A percentile compares a stretch with the other conserved stretches of the same genome.
These are phyloP conservation scores for Mormyrops boulengeri DNA, from an alignment of 2,797 vertebrate species.

Conservation along the genomic window DNA sequence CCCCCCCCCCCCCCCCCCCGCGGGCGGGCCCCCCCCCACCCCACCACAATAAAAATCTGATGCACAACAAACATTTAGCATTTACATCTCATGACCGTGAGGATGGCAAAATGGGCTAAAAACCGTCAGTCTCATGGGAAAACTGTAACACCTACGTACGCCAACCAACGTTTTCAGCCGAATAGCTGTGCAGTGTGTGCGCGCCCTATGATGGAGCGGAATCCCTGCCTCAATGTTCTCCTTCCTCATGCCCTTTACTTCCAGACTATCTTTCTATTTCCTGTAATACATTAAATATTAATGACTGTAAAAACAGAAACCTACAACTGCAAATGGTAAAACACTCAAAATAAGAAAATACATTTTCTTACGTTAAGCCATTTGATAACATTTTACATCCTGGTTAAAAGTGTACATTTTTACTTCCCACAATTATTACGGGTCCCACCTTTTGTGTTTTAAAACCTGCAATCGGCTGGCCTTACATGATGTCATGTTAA, in stretches of 20 bases:
- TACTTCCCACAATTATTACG: background rate
- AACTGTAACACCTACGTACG: background rate
- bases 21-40: no score
- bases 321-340: background rate
- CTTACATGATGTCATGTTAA: background rate
- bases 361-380: background rate
- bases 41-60: background rate
- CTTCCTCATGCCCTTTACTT: background rate
- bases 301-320: background rate
- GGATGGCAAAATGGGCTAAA: background rate
- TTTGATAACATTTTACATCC: background rate
- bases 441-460: background rate
- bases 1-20: no score
- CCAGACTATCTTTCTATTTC: background rate
- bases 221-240: background rate
- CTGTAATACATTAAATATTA: background rate
- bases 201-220: background rate
- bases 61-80: background rate
- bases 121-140: background rate
- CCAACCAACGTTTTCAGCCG: background rate
- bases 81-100: background rate
- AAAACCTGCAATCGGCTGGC: background rate
- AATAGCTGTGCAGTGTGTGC: background rate
- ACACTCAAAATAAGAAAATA: background rate
- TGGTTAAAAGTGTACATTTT: background rate